Percentiles rank a stretch among this genome's conserved stretches.
Evolutionary conservation across 1,140 invertebrate genomes (phyloP).

Genomic region (Gerris buenoi): DNA sequence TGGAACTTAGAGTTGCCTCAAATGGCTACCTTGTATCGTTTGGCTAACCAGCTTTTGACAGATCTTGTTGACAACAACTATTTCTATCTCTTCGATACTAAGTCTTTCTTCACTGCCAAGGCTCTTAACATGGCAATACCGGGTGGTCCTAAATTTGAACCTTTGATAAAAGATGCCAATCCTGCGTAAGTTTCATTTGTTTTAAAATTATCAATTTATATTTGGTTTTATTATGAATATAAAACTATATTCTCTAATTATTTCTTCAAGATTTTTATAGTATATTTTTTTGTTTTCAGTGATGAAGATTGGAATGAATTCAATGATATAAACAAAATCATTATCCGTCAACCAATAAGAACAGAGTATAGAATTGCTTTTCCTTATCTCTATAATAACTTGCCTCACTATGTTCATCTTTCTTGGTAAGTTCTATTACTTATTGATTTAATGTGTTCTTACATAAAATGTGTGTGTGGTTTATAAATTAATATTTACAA

Average conservation of each 20-base stretch:
- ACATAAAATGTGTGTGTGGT: too few species aligned
- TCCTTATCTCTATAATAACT: constrained; percentile 97
- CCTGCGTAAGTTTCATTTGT: constrained; percentile 48
- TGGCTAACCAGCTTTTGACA: constrained; percentile 95
- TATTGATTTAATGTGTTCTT: not conserved
- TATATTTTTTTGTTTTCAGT: constrained; percentile 33
- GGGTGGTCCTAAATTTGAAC: constrained; percentile 98
- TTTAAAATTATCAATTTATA: constrained; percentile 7
- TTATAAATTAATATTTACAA: too few species aligned
- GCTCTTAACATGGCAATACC: constrained; percentile 99
- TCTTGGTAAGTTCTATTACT: constrained; percentile 58
- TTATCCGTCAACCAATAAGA: constrained; percentile 93
- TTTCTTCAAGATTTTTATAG: not conserved
- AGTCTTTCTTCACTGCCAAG: constrained; percentile 99
- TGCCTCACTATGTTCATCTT: constrained; percentile 88
- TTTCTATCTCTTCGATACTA: constrained; percentile 97
- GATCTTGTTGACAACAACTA: constrained; percentile 98
- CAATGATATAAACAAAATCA: constrained; percentile 99
- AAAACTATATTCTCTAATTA: not conserved
- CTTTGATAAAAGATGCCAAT: constrained; percentile 90
- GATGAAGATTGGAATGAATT: constrained; percentile 99
- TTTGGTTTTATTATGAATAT: not conserved
- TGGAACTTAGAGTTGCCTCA: constrained; percentile 93
- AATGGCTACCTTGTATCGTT: constrained; percentile 90
- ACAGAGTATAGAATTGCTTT: constrained; percentile 99